phyloP scores from a whole-genome alignment of 2,888 invertebrate genomes.

The Rhagonycha fulva region DNA sequence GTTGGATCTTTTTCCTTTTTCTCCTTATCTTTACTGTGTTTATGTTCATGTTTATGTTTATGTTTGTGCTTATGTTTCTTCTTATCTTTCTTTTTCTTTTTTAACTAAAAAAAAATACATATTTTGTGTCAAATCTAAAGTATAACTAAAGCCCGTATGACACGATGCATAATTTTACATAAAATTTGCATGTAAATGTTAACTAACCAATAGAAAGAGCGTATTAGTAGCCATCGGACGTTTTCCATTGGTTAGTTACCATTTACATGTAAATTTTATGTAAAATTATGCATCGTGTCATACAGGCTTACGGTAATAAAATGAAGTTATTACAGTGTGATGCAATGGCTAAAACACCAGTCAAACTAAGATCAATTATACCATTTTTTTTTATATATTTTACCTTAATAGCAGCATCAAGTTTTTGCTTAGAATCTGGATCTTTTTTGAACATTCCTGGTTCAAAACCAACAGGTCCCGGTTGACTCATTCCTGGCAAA shows the following conservation, averaged over 20 bases:
- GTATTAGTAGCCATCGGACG: no score
- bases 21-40: slow-evolving; percentile 62
- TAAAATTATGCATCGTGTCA: no score
- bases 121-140: not conserved
- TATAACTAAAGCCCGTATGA: no score
- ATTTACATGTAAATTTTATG: no score
- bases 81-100: slow-evolving; percentile 76
- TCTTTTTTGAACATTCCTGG: slow-evolving; percentile 80
- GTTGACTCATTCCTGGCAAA: slow-evolving; percentile 71
- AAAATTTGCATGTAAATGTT: no score
- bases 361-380: not conserved
- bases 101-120: slow-evolving; percentile 13
- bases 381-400: not conserved
- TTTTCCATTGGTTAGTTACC: no score
- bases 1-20: slow-evolving; percentile 60
- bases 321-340: not conserved
- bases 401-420: slow-evolving; percentile 62
- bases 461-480: slow-evolving; percentile 80
- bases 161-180: no score
- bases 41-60: slow-evolving; percentile 73
- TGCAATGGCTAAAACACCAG: not conserved
- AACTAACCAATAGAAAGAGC: no score
- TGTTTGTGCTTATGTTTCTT: slow-evolving; percentile 93
- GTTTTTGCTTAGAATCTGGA: slow-evolving; percentile 55
- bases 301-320: no score